These are phyloP conservation scores for Amphipoea oculea DNA, from an alignment of 2,888 invertebrate genomes.

Conservation along the genomic window DNA sequence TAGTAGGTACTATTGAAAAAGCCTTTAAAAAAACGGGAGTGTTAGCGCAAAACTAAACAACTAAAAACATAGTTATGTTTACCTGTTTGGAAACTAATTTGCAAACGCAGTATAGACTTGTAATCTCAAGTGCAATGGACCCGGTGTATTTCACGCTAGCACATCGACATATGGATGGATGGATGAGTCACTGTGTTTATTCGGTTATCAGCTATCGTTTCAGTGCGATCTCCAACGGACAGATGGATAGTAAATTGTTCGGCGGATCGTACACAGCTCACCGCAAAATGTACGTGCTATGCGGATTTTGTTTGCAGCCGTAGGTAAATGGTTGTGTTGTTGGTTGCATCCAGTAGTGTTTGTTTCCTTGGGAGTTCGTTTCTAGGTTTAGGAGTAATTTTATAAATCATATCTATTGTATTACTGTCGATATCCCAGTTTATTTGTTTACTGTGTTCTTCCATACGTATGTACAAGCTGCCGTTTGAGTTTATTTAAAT, in stretches of 20 bases:
- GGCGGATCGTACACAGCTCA: slow-evolving; percentile 43
- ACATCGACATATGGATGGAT: slow-evolving; percentile 63
- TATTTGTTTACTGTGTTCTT: neutral
- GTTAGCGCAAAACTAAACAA: neutral
- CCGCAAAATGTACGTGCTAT: slow-evolving; percentile 33
- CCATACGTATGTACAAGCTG: neutral
- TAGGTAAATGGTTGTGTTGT: slow-evolving; percentile 12
- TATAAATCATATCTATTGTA: neutral
- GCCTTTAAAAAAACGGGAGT: neutral
- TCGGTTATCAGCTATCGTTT: slow-evolving; percentile 79
- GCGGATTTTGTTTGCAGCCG: slow-evolving; percentile 26
- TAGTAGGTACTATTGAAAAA: neutral
- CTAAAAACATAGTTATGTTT: neutral
- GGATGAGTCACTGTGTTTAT: slow-evolving; percentile 85
- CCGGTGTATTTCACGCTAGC: slow-evolving; percentile 57
- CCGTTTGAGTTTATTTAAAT: neutral
- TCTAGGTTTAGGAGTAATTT: neutral
- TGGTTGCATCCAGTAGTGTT: slow-evolving; percentile 17
- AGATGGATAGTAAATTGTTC: slow-evolving; percentile 74
- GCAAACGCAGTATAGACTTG: neutral
- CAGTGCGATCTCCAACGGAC: slow-evolving; percentile 72
- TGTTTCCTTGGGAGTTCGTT: slow-evolving; percentile 3
- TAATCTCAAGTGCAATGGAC: slow-evolving; percentile 67
- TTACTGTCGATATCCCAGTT: slow-evolving; percentile 1
- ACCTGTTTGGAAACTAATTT: neutral